Percentiles rank a stretch among this genome's conserved stretches.
Evolutionary conservation across 2,888 invertebrate genomes (phyloP).

Genomic region (Autographa gamma): DNA sequence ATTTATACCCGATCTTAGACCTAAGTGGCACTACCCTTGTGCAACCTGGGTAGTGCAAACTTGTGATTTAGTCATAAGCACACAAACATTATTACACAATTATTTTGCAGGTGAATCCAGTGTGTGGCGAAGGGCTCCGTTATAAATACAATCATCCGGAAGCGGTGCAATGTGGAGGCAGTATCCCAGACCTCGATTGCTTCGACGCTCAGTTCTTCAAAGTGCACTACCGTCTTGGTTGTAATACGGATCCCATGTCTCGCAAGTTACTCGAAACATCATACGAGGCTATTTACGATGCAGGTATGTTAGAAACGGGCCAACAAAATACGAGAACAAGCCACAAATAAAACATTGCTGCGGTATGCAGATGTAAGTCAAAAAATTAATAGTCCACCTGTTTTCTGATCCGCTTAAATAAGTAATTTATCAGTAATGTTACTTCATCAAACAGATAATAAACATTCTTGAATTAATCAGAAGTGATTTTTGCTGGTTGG

Average conservation of each 20-base stretch:
- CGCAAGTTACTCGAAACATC: not conserved
- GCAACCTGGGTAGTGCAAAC: no score
- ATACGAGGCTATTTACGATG: slow-evolving; percentile 2
- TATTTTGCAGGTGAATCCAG: not conserved
- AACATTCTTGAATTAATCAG: no score
- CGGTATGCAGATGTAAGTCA: no score
- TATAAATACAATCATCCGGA: not conserved
- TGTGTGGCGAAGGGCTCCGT: not conserved
- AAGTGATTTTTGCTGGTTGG: no score
- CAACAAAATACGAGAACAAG: no score
- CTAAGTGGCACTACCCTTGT: no score
- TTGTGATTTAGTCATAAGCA: no score
- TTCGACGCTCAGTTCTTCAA: not conserved
- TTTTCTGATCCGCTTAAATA: not conserved
- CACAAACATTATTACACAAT: not conserved
- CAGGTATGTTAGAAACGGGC: not conserved
- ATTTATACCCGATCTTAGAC: no score
- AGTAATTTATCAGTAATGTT: not conserved
- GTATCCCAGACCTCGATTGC: no score
- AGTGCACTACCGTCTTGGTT: not conserved
- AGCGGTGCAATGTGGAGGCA: not conserved
- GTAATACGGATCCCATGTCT: not conserved
- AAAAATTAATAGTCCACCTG: no score
- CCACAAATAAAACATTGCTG: no score
- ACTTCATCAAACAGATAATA: no score